Base-by-base conservation (phyloP, 2,797 vertebrate genomes). In the Prunella strophiata region DNA sequence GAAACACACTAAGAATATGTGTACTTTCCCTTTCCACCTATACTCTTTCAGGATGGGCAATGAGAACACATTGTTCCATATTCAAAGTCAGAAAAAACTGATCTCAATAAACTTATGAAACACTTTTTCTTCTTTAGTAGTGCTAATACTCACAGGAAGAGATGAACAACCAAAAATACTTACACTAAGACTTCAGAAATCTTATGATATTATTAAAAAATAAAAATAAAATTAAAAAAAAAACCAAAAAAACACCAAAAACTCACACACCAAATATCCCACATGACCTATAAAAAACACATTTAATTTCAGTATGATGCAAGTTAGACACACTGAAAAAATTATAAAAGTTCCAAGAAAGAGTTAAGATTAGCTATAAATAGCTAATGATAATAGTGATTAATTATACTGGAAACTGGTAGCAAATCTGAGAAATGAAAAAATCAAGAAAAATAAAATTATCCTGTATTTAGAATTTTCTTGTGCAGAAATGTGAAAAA, bases 251-350 rank as follows among this genome's bases (percentile, higher is more conserved):
- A 10, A 21, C 4, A n/a, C n/a, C n/a, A n/a, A n/a, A n/a, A n/a
- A n/a, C n/a, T n/a, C n/a, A n/a, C 2, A 25, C 20, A 18, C 1
- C 2, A 47, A 45, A 32, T 36, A 51, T 9, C 2, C 15, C 38
- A 9, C 29, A 34, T 18, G 6, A 54, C 25, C 22, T 67, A 40
- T 16, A 18, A 11, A 63, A 21, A 48, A 4, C 13, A 29, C 0
- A 19, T 58, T 85, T 75, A 5, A 42, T 73, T 91, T 66, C 30
- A n/a, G 7, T 58, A 34, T 68, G 12, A 36, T 26, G 32, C 7
- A 76, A 61, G 19, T 5, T 51, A 22, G 6, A 54, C 11, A 57
- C 7, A 55, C 1, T 27, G 13, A 80, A 75, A 83, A 73, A 83
- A 74, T 54, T 27, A 51, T 34, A 12, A 6, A 55, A 36, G 3